phyloP scores from a whole-genome alignment of 1,140 invertebrate species.

The Drosophila lacteicornis region DNA sequence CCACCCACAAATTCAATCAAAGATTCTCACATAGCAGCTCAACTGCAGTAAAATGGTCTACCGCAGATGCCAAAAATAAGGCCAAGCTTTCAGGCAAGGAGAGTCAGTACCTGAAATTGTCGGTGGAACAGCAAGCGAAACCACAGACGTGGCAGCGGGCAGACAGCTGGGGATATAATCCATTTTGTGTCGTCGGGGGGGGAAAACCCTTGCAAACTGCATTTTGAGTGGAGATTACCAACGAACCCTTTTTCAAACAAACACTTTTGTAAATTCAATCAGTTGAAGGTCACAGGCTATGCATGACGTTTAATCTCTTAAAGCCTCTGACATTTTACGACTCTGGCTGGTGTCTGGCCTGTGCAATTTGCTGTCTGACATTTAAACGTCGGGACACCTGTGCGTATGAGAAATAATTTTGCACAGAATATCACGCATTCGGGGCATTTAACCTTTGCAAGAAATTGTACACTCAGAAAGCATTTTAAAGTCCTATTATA shows the following conservation, averaged over 20 bases:
- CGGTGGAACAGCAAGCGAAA: slow-evolving; percentile 3
- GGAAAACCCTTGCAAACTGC: slow-evolving; percentile 19
- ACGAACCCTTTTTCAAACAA: slow-evolving; percentile 8
- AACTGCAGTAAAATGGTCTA: slow-evolving; percentile 48
- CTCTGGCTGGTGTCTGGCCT: slow-evolving; percentile 9
- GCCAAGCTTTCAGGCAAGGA: slow-evolving; percentile 17
- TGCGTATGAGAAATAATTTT: slow-evolving; percentile 63
- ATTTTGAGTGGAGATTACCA: slow-evolving; percentile 20
- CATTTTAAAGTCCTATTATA: slow-evolving; percentile 69
- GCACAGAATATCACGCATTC: slow-evolving; percentile 67
- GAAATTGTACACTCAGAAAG: slow-evolving; percentile 64
- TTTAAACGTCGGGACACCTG: slow-evolving; percentile 41
- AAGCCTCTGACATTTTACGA: slow-evolving; percentile 8
- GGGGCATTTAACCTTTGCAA: slow-evolving; percentile 66
- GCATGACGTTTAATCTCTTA: slow-evolving; percentile 16
- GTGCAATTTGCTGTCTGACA: slow-evolving; percentile 38
- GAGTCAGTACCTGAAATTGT: slow-evolving; percentile 12
- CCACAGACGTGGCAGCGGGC: slow-evolving; percentile 9
- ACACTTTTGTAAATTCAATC: slow-evolving; percentile 17
- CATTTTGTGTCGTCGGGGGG: slow-evolving; percentile 17
- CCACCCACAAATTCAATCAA: slow-evolving; percentile 51
- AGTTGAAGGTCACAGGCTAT: slow-evolving; percentile 4
- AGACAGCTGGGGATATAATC: slow-evolving; percentile 31
- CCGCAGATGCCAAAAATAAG: slow-evolving; percentile 49
- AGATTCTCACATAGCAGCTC: slow-evolving; percentile 46